Conservation (phyloP, 1,140 invertebrate genomes). For the Bombus terrestris region DNA sequence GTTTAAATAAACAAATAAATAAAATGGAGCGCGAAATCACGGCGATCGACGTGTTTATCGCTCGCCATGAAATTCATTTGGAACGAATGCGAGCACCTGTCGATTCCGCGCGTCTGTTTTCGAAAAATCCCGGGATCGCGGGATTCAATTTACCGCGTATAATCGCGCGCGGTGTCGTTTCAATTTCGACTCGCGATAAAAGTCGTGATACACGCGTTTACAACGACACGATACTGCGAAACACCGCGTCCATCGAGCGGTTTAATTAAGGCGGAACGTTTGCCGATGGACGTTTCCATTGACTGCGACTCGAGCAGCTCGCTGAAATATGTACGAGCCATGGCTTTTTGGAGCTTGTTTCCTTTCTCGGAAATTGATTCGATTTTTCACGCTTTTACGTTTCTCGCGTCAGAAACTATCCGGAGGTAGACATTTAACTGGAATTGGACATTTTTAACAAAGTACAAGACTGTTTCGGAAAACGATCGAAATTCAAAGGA, state of each 20-base stretch:
- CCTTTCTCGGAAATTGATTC: slow-evolving; percentile 23
- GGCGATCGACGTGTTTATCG: slow-evolving; percentile 35
- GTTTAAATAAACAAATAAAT: slow-evolving; percentile 43
- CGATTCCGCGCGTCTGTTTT: slow-evolving; percentile 46
- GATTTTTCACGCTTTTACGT: neutral
- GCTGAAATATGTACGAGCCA: slow-evolving; percentile 28
- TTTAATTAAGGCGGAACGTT: slow-evolving; percentile 51
- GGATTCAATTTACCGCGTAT: slow-evolving; percentile 46
- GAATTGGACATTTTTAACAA: neutral
- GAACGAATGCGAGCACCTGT: slow-evolving; percentile 40
- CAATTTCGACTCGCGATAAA: slow-evolving; percentile 53
- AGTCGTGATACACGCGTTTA: slow-evolving; percentile 48
- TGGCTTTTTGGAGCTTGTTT: slow-evolving; percentile 5
- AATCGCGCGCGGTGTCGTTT: slow-evolving; percentile 48
- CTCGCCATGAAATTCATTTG: slow-evolving; percentile 39
- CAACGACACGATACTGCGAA: slow-evolving; percentile 28
- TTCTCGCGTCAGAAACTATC: neutral
- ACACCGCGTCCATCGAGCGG: slow-evolving; percentile 22
- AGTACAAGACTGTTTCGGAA: neutral
- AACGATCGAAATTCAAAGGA: neutral
- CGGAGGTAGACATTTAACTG: neutral
- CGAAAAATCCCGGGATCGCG: slow-evolving; percentile 39
- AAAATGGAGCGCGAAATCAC: slow-evolving; percentile 37
- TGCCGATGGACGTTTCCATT: slow-evolving; percentile 39
- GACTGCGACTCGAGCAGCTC: slow-evolving; percentile 1